phyloP scores from a whole-genome alignment of 2,888 invertebrate species.

The Resseliella maxima region DNA sequence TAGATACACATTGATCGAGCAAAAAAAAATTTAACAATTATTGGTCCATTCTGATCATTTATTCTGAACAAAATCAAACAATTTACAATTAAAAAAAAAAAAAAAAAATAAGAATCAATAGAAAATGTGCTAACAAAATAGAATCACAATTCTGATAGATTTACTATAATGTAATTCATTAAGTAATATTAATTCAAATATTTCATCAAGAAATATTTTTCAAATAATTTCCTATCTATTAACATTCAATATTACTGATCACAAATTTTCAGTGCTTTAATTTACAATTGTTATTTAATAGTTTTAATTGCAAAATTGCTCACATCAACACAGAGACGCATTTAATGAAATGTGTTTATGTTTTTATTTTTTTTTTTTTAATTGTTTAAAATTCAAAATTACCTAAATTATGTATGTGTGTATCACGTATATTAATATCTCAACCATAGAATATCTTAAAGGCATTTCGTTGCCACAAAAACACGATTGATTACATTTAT shows the following conservation, averaged over 20 bases:
- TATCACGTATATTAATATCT: conserved; percentile 11
- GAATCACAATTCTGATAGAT: too few relatives aligned
- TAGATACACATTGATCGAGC: too few relatives aligned
- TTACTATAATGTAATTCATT: neutral
- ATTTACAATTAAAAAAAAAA: too few relatives aligned
- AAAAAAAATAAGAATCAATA: too few relatives aligned
- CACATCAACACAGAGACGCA: neutral
- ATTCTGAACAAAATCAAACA: too few relatives aligned
- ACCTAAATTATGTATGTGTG: neutral
- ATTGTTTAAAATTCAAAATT: neutral
- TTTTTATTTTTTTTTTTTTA: neutral
- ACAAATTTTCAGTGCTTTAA: neutral
- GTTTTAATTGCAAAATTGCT: neutral
- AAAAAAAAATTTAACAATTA: too few relatives aligned
- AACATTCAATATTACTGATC: neutral
- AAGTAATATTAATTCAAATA: neutral
- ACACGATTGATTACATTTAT: neutral
- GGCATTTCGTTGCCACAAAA: neutral
- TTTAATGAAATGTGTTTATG: neutral
- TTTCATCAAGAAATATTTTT: neutral
- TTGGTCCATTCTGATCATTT: too few relatives aligned
- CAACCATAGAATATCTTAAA: neutral
- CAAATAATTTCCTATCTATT: neutral
- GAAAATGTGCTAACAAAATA: too few relatives aligned
- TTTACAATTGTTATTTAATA: neutral